Base-by-base conservation (phyloP, 2,113 vertebrate genomes). In the Prunella himalayana region DNA sequence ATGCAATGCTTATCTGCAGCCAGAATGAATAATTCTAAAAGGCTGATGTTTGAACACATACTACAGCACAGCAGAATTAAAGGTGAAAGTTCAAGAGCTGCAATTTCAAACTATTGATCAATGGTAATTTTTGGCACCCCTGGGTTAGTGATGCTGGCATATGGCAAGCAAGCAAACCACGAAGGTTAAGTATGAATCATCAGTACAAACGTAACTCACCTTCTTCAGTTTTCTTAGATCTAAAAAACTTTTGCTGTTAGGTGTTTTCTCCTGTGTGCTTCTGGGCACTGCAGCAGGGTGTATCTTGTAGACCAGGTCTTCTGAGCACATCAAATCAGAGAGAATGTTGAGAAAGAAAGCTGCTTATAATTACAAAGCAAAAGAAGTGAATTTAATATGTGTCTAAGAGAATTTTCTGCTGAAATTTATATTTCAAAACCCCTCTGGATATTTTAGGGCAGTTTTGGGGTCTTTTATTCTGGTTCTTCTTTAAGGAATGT, bases 101-200 rank as follows among this genome's bases (percentile, higher is more conserved):
- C 95, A 97, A 97, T 97, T 97, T 96, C 95, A 97, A 92, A 87
- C 56, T 95, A 96, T 97, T 96, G 96, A 97, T 97, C 96, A 97
- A 86, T 86, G 87, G 88, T 96, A 97, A 97, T 95, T 95, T 96
- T 92, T 95, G 87, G 60, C 83, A 96, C 59, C 54, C 77, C 73
- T 92, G 76, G 27, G 72, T 95, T 96, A 96, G 93, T 95, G 61
- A 42, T 79, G 37, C 81, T 88, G 86, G 68, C 82, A 88, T 91
- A 71, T 28, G 53, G 91, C 77, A 97, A 96, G 79, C 28, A 97
- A 97, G 78, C 39, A 93, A 94, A 92, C 81, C 77, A 60, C 4
- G 10, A 88, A 96, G 92, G 86, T 95, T 97, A 97, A 97, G 35
- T 88, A 94, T 91, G 86, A 97, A 91, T 94, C 78, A 97, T 95